phyloP scores from a whole-genome alignment of 2,113 vertebrate species.

The Andinoacara biseriatus region DNA sequence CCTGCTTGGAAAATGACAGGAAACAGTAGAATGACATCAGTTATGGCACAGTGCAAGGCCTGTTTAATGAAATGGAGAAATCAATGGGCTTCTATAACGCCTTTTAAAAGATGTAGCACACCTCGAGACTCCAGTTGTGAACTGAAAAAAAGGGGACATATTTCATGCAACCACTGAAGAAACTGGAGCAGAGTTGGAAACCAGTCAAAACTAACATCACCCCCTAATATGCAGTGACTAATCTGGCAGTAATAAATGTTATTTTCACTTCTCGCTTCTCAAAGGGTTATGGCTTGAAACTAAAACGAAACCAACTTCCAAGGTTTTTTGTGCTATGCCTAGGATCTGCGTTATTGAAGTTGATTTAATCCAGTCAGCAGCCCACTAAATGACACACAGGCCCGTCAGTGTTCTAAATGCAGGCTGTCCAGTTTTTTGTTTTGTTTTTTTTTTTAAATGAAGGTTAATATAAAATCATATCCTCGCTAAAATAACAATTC shows the following conservation, averaged over 20 bases:
- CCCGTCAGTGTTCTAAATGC: constrained; percentile 42
- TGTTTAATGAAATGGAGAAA: constrained; percentile 69
- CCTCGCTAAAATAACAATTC: constrained; percentile 63
- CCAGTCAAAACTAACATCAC: constrained; percentile 68
- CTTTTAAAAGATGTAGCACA: constrained; percentile 53
- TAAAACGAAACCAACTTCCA: constrained; percentile 33
- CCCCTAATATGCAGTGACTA: constrained; percentile 64
- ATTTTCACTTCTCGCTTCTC: constrained; percentile 56
- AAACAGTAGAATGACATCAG: constrained; percentile 75
- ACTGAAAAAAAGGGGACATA: constrained; percentile 60
- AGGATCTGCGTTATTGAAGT: constrained; percentile 34
- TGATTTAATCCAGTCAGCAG: constrained; percentile 63
- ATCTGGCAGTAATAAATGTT: constrained; percentile 67
- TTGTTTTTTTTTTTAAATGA: constrained; percentile 8
- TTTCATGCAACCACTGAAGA: constrained; percentile 58
- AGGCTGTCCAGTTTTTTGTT: neutral
- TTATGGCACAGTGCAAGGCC: constrained; percentile 45
- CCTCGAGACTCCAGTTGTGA: constrained; percentile 46
- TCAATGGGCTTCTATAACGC: constrained; percentile 61
- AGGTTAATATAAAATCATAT: constrained; percentile 68
- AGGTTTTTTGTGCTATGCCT: constrained; percentile 31
- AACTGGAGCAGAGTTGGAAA: constrained; percentile 60
- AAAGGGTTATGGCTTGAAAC: constrained; percentile 30
- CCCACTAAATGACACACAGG: constrained; percentile 46
- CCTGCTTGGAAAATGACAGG: constrained; percentile 71